A percentile compares a stretch with the other conserved stretches of the same genome.
These are phyloP conservation scores for Ia io DNA, from an alignment of 2,113 vertebrate genomes.

Conservation along the genomic window DNA sequence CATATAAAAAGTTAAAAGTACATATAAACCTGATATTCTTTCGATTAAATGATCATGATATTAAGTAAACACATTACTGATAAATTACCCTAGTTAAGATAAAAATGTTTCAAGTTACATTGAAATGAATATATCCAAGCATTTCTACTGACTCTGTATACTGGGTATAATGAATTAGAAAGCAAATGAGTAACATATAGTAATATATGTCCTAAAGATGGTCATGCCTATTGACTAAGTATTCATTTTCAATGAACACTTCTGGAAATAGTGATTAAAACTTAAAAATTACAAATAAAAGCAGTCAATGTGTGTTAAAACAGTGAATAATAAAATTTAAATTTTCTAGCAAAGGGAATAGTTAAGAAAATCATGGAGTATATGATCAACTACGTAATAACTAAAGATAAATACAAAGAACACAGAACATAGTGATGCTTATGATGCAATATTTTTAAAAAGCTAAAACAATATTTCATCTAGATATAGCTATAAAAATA, in stretches of 20 bases:
- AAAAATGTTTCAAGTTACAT: constrained; percentile 17
- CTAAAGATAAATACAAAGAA: constrained; percentile 5
- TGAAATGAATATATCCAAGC: neutral
- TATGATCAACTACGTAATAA: neutral
- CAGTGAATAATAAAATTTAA: neutral
- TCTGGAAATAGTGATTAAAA: constrained; percentile 1
- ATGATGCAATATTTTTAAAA: neutral
- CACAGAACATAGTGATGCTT: neutral
- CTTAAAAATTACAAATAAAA: constrained; percentile 6
- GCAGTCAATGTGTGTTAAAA: neutral
- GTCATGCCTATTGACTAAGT: neutral
- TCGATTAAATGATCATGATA: neutral
- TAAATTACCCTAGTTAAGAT: constrained; percentile 10
- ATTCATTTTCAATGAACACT: neutral
- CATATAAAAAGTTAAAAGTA: neutral
- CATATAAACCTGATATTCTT: neutral
- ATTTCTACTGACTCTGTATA: constrained; percentile 7
- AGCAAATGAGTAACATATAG: neutral
- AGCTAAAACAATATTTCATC: neutral
- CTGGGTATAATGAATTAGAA: neutral
- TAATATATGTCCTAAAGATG: neutral
- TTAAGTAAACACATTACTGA: neutral
- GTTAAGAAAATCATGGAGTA: constrained; percentile 14
- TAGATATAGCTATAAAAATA: neutral
- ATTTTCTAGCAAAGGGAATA: neutral